Base-by-base conservation (phyloP, 2,888 invertebrate genomes). In the Hypercompe scribonia region DNA sequence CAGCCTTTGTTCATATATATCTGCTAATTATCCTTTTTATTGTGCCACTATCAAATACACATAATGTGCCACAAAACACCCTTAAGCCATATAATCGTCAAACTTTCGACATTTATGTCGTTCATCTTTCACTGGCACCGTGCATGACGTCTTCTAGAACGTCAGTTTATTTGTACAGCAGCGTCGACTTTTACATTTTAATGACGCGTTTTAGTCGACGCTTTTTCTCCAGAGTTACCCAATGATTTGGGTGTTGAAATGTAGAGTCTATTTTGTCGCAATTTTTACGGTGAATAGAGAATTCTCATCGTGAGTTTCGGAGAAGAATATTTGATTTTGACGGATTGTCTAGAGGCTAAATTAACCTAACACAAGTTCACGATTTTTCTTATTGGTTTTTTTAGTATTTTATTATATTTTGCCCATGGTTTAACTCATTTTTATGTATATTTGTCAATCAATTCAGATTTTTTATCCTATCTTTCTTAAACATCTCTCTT, bases 101-200 rank as follows among this genome's bases (percentile, higher is more conserved):
- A n/a, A n/a, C n/a, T n/a, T n/a, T n/a, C n/a, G n/a, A n/a, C n/a
- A n/a, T n/a, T n/a, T n/a, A 61, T 36, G 61, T 21, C 65, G 74
- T 69, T 78, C 79, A 75, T 83, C 68, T 28, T 2, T 15, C 74
- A 75, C n/a, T 68, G n/a, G 15, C 31, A 66, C 77, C 65, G 24
- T 50, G 54, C 70, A 65, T 18, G 7, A 7, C 28, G 68, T 46
- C 64, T 54, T 71, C 78, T 72, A 70, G 76, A 73, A 71, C 80
- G 74, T 77, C 84, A 83, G 80, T 91, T 92, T 91, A 92, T 92
- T 92, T 91, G 89, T 89, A 89, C 84, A 78, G 84, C 79, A 84
- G 87, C 84, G 85, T 81, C 88, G 83, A 87, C 88, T 89, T 89
- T 90, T 92, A 92, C 92, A 92, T 92, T 92, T 91, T 92, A 91